These are phyloP conservation scores for Dipus sagitta DNA, from an alignment of 2,797 vertebrate species.

Conservation along the genomic window DNA sequence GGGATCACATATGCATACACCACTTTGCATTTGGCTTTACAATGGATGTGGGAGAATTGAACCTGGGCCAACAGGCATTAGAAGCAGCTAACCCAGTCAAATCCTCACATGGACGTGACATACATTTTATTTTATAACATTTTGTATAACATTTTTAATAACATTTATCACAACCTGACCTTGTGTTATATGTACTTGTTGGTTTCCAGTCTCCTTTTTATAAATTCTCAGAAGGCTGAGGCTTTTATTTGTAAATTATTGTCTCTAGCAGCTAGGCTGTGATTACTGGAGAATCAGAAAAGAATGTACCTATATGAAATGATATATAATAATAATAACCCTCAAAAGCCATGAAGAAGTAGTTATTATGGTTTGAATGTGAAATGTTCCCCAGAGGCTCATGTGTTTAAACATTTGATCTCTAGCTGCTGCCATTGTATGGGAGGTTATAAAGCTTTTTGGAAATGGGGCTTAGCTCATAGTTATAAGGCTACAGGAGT, in stretches of 20 bases:
- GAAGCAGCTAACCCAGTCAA: background rate
- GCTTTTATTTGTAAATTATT: background rate
- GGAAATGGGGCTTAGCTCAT: background rate
- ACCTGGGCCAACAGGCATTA: too few species aligned
- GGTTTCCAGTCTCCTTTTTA: slow-evolving; percentile 3
- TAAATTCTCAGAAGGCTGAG: slow-evolving; percentile 27
- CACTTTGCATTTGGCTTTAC: too few species aligned
- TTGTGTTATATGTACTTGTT: background rate
- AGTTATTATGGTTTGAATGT: background rate
- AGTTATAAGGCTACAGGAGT: background rate
- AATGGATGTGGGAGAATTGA: too few species aligned
- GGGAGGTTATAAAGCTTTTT: background rate
- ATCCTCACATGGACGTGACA: too few species aligned
- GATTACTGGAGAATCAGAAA: slow-evolving; percentile 49
- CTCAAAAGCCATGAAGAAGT: slow-evolving; percentile 44
- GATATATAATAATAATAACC: background rate
- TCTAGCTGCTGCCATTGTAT: background rate
- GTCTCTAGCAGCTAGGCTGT: background rate
- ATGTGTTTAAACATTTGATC: background rate
- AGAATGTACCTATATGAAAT: slow-evolving; percentile 9
- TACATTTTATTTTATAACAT: too few species aligned
- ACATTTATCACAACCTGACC: background rate
- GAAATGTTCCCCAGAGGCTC: background rate
- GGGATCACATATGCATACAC: too few species aligned
- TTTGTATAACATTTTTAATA: background rate